Percentiles rank a stretch among this genome's conserved stretches.
Evolutionary conservation across 2,797 vertebrate genomes (phyloP).

Genomic region (Buceros bicornis): DNA sequence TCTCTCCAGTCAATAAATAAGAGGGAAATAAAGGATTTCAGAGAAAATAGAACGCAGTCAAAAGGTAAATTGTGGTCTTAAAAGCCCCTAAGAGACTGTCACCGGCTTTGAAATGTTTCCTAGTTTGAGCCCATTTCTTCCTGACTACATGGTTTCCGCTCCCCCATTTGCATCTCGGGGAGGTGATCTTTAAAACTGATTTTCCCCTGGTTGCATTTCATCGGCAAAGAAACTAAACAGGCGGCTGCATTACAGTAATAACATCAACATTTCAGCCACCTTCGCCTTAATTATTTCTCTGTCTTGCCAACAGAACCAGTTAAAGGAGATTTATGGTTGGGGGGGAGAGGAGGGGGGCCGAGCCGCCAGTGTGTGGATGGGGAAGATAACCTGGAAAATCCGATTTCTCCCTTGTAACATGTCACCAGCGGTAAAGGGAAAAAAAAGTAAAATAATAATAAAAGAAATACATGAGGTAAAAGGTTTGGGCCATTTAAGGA

Average conservation of each 20-base stretch:
- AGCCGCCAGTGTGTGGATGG: background rate
- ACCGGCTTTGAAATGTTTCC: slow-evolving; percentile 68
- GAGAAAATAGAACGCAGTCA: slow-evolving; percentile 80
- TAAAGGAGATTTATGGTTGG: slow-evolving; percentile 76
- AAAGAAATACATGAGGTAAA: slow-evolving; percentile 22
- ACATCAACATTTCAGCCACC: slow-evolving; percentile 71
- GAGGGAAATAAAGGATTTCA: slow-evolving; percentile 80
- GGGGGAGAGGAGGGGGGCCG: background rate
- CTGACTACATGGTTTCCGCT: slow-evolving; percentile 45
- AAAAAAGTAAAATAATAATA: background rate
- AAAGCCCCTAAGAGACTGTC: slow-evolving; percentile 77
- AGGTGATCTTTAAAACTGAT: slow-evolving; percentile 78
- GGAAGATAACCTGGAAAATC: slow-evolving; percentile 50
- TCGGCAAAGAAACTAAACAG: slow-evolving; percentile 76
- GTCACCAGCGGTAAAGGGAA: background rate
- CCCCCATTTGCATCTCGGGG: slow-evolving; percentile 67
- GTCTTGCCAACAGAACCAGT: slow-evolving; percentile 73
- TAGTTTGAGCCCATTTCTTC: slow-evolving; percentile 60
- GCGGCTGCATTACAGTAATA: slow-evolving; percentile 71
- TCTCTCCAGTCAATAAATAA: slow-evolving; percentile 83
- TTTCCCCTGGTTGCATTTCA: slow-evolving; percentile 75
- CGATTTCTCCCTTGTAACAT: background rate
- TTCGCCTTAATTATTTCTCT: slow-evolving; percentile 80
- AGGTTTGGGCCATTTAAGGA: slow-evolving; percentile 69
- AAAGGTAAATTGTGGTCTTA: slow-evolving; percentile 83